Conservation (phyloP, 2,113 vertebrate genomes). For the Glaucidium brasilianum region DNA sequence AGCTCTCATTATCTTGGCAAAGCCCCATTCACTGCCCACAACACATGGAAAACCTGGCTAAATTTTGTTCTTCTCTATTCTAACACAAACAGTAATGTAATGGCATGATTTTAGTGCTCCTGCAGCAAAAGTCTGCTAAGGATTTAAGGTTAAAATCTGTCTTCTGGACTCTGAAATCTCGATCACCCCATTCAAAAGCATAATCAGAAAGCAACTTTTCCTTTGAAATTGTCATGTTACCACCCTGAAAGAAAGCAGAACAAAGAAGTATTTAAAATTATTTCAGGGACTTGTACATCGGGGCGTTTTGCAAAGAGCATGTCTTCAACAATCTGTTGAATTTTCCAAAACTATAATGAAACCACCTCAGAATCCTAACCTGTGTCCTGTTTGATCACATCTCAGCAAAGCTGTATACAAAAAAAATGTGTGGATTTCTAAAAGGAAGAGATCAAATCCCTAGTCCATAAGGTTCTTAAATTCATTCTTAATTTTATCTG, state of each 20-base stretch:
- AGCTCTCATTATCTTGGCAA: not conserved
- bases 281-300: not conserved
- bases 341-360: slow-evolving; percentile 1
- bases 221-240: not conserved
- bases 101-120: not conserved
- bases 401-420: not conserved
- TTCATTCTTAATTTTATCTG: not conserved
- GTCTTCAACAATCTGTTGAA: not conserved
- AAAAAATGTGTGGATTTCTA: not conserved
- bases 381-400: not conserved
- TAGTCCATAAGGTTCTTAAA: not conserved
- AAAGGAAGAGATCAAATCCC: not conserved
- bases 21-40: not conserved
- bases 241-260: not conserved
- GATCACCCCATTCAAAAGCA: not conserved
- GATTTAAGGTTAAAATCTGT: not conserved
- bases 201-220: not conserved
- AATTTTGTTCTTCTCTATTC: not conserved
- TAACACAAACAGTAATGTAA: not conserved
- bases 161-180: not conserved
- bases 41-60: not conserved
- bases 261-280: not conserved
- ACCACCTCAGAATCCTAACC: not conserved
- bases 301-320: not conserved
- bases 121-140: not conserved